Evolutionary conservation across 2,113 vertebrate genomes (phyloP), one percentile per base, ranked within the genome.

Genomic region (Lepisosteus osseus): DNA sequence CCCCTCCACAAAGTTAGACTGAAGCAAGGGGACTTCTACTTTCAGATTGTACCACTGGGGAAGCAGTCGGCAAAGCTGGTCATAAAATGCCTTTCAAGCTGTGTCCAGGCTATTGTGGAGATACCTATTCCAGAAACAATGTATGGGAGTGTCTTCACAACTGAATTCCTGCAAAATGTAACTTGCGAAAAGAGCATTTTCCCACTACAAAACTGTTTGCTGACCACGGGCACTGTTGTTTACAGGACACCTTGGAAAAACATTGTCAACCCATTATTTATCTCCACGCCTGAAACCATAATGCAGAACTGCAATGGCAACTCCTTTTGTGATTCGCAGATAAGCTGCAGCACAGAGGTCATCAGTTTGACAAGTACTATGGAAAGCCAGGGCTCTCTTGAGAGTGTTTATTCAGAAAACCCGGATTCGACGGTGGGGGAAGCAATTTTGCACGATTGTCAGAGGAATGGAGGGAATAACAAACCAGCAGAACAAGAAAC

Each of bases 21-120:
- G 69, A 88, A 89, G 77, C 89, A 89, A 44, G 91, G 92, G 43
- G 93, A 95, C 83, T 94, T 95, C 82, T 94, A 93, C 76, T 81
- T 95, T 6, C 93, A 94, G 78, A 78, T 94, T 8, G 90, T 92
- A 7, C 87, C 90, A 0, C 76, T 87, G 54, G 90, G 91, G 54
- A 91, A 84, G 66, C 93, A 91, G 72, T 76, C 87, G 13, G 92
- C 85, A 65, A 93, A 90, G 63, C 84, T 94, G 12, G 91, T 93
- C 43, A 85, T 94, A 87, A 95, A 94, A 91, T 93, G 92, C 75
- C 88, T 94, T 79, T 90, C 89, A 1, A 77, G 77, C 76, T 90
- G 87, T 51, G 92, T 92, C 42, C 86, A 86, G 66, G 91, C 89
- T 65, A 79, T 92, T 2, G 86, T 91, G 74, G 92, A 93, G 74